Conservation (phyloP, 2,797 vertebrate genomes). For the Siniperca scherzeri region DNA sequence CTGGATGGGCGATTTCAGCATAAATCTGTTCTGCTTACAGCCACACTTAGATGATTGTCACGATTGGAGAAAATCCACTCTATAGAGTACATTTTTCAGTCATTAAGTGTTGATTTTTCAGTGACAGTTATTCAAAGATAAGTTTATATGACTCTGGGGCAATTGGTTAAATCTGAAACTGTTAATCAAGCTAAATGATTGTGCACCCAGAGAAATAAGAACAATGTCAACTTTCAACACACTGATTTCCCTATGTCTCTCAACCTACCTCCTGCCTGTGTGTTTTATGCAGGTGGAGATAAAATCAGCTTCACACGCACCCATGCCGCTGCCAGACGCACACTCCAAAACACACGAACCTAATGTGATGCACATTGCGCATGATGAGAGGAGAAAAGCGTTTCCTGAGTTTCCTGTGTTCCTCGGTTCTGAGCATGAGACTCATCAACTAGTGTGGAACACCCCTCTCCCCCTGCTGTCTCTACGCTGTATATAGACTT, state of each 20-base stretch:
- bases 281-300: constrained; percentile 39
- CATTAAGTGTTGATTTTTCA: background rate
- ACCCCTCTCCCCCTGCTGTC: constrained; percentile 5
- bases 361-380: constrained; percentile 27
- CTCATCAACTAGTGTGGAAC: constrained; percentile 28
- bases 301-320: constrained; percentile 21
- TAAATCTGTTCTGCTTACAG: background rate
- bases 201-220: background rate
- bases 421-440: constrained; percentile 43
- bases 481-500: background rate
- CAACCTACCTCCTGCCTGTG: background rate
- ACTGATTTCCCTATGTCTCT: background rate
- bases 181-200: background rate
- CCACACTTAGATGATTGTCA: background rate
- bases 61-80: background rate
- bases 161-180: background rate
- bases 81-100: background rate
- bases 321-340: background rate
- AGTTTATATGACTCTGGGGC: background rate
- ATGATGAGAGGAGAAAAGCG: constrained; percentile 39
- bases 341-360: constrained; percentile 15
- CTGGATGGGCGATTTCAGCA: background rate
- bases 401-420: constrained; percentile 66
- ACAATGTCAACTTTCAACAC: background rate
- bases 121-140: background rate